Evolutionary conservation across 2,888 invertebrate genomes (phyloP).

Genomic region (Leucophenga maculata): DNA sequence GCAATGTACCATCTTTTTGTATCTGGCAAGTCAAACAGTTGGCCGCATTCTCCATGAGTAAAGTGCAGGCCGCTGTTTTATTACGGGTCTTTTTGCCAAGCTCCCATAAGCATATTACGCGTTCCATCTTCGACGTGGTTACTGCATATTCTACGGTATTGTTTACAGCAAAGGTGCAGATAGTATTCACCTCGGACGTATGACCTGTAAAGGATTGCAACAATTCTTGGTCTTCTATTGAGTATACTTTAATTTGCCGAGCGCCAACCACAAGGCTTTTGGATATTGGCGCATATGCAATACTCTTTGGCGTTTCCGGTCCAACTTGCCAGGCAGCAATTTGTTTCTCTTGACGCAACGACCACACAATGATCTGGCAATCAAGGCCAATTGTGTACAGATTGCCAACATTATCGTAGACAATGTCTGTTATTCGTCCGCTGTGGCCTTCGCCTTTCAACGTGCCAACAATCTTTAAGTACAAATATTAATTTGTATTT

Average conservation of each 20-base stretch:
- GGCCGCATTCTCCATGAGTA: constrained; percentile 81
- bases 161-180: constrained; percentile 66
- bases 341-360: constrained; percentile 70
- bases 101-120: constrained; percentile 70
- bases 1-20: constrained; percentile 73
- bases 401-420: constrained; percentile 73
- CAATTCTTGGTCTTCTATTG: constrained; percentile 75
- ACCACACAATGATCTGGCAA: constrained; percentile 75
- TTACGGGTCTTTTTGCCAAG: constrained; percentile 71
- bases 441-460: constrained; percentile 72
- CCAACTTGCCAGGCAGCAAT: constrained; percentile 77
- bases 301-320: constrained; percentile 72
- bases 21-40: constrained; percentile 74
- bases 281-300: constrained; percentile 67
- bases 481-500: not conserved
- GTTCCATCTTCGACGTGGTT: constrained; percentile 69
- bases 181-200: constrained; percentile 74
- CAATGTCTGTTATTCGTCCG: constrained; percentile 74
- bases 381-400: constrained; percentile 77
- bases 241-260: constrained; percentile 74
- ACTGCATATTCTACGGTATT: constrained; percentile 62
- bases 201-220: constrained; percentile 79
- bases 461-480: constrained; percentile 62
- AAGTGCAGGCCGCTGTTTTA: constrained; percentile 75
- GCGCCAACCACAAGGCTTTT: constrained; percentile 66